Percentiles rank a stretch among this genome's conserved stretches.
phyloP scores from a whole-genome alignment of 2,113 vertebrate species.

The Acanthochromis polyacanthus region DNA sequence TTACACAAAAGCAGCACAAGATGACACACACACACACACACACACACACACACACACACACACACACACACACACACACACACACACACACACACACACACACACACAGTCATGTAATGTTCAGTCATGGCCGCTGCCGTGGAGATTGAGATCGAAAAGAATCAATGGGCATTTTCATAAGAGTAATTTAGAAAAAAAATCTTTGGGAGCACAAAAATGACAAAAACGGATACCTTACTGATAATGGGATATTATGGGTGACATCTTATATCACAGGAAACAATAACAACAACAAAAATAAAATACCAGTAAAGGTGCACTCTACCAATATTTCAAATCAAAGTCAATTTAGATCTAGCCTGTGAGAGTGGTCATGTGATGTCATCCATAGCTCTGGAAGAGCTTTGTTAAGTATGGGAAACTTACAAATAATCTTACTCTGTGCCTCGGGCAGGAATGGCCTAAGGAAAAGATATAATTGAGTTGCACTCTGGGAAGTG shows the following conservation, averaged over 20 bases:
- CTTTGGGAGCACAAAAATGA: background rate
- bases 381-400: background rate
- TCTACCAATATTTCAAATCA: background rate
- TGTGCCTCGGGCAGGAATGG: background rate
- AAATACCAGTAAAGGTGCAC: background rate
- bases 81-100: background rate
- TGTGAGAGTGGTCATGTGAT: background rate
- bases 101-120: no score
- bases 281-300: no score
- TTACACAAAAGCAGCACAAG: background rate
- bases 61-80: background rate
- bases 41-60: conserved; percentile 10
- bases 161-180: conserved; percentile 23
- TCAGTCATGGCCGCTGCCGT: no score
- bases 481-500: background rate
- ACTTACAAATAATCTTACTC: background rate
- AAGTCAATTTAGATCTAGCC: background rate
- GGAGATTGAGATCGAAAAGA: no score
- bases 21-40: background rate
- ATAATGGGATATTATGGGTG: background rate
- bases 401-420: background rate
- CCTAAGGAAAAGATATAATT: background rate
- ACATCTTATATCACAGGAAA: background rate
- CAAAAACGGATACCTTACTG: no score
- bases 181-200: background rate